Base-by-base conservation (phyloP, 2,888 invertebrate genomes). In the Thyatira batis region DNA sequence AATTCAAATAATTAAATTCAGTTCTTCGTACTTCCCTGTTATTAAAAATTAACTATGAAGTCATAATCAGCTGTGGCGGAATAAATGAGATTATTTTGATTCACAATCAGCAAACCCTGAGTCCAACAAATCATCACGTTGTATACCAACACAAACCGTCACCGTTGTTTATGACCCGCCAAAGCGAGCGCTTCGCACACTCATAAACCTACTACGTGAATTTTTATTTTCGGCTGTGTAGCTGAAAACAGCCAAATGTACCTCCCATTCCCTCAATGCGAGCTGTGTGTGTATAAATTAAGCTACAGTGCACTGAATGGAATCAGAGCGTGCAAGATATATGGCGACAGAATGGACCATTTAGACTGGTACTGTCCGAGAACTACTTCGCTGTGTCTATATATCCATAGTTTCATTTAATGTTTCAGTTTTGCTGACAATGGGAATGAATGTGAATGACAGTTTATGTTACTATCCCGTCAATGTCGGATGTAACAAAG, bases 301-400 rank as follows among this genome's bases (percentile, higher is more conserved):
- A 57, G 60, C 48, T 57, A 60, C 56, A 53, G 52, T 49, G 49
- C 50, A 53, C 45, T 17, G 43, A 43, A 27, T 20, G 50, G 67
- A 72, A 72, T 67, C 68, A 68, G 74, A 69, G 61, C 74, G 71
- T 52, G 56, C 23, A 67, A 67, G 70, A 77, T 76, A 70, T 74
- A 77, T 62, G 50, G 63, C 20, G 45, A 30, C 57, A 62, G 60
- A 62, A 58, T 65, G 65, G 62, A 44, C 50, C 50, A 51, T 56
- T 48, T 27, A 17, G 48, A 28, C 10, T 39, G 39, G n/a, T 33
- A 33, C 63, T 61, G 61, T 59, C 59, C 55, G 45, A 54, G 28
- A 17, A 33, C 28, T 43, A 21, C 49, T 57, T 50, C 30, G 49
- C 52, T 23, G 45, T 45, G 33, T 54, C 61, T 65, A 63, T 60